phyloP scores from a whole-genome alignment of 2,888 invertebrate species.

The Agrotis exclamationis region DNA sequence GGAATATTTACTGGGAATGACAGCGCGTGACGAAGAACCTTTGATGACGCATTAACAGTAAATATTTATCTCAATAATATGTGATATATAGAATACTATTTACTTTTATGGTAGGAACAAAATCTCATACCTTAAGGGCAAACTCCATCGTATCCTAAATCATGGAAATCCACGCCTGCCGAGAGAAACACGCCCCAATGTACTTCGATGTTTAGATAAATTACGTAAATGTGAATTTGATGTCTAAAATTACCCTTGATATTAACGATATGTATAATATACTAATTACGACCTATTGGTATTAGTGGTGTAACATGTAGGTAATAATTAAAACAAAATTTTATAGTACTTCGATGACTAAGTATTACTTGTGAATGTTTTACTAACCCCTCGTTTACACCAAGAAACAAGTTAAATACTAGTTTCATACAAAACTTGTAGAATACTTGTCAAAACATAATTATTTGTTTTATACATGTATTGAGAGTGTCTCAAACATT shows the following conservation, averaged over 20 bases:
- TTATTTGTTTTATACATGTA: too few species aligned
- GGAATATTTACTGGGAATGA: slow-evolving; percentile 81
- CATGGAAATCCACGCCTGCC: slow-evolving; percentile 71
- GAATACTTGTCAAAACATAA: too few species aligned
- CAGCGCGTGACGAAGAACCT: slow-evolving; percentile 57
- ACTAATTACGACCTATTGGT: slow-evolving; percentile 71
- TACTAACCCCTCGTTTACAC: too few species aligned
- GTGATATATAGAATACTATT: slow-evolving; percentile 88
- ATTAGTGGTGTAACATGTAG: slow-evolving; percentile 66
- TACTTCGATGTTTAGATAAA: slow-evolving; percentile 78
- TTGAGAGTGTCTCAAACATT: too few species aligned
- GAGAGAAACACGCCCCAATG: slow-evolving; percentile 80
- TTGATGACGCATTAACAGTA: slow-evolving; percentile 75
- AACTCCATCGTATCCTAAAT: slow-evolving; percentile 72
- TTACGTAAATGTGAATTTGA: slow-evolving; percentile 77
- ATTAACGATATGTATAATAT: slow-evolving; percentile 69
- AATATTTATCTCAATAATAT: slow-evolving; percentile 84
- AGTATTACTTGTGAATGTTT: slow-evolving; percentile 49
- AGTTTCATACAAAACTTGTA: too few species aligned
- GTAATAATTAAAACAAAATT: slow-evolving; percentile 45
- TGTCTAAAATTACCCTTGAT: slow-evolving; percentile 81
- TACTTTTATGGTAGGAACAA: slow-evolving; percentile 80
- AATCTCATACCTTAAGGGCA: slow-evolving; percentile 84
- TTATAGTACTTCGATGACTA: slow-evolving; percentile 54
- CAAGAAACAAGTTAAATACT: too few species aligned